A percentile compares a stretch with the other conserved stretches of the same genome.
Conservation (phyloP, 2,797 vertebrate species). For the Rhinogobio ventralis region DNA sequence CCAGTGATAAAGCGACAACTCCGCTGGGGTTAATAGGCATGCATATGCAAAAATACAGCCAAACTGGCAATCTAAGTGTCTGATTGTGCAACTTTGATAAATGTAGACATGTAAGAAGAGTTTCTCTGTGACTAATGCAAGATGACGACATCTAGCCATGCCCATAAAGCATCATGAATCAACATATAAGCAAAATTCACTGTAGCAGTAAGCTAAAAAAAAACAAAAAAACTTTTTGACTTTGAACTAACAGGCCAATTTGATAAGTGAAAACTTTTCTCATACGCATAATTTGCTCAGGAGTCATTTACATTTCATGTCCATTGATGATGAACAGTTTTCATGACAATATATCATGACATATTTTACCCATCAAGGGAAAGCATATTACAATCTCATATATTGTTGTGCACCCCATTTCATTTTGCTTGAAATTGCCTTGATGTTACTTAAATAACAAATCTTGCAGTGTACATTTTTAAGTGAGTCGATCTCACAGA, state of each 20-base stretch:
- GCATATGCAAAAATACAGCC: background rate
- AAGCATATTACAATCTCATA: background rate
- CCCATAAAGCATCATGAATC: background rate
- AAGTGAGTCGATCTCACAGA: background rate
- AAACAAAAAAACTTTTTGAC: background rate
- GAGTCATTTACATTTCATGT: background rate
- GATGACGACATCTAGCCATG: background rate
- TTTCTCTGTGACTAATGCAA: background rate
- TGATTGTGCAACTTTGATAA: background rate
- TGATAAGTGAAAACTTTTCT: background rate
- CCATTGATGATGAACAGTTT: background rate
- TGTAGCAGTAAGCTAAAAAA: background rate
- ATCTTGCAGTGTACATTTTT: background rate
- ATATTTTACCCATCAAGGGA: background rate
- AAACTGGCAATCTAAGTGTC: conserved; percentile 1
- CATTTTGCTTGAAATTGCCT: background rate
- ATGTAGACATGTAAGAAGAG: background rate
- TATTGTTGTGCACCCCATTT: background rate
- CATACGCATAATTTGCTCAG: background rate
- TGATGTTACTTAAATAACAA: background rate
- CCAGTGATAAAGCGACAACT: conserved; percentile 1
- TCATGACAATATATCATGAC: background rate
- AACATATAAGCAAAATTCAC: conserved; percentile 6
- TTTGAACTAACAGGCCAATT: background rate
- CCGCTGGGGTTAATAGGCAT: conserved; percentile 1